phyloP scores from a whole-genome alignment of 2,888 invertebrate genomes.

The Ephialtes manifestator region DNA sequence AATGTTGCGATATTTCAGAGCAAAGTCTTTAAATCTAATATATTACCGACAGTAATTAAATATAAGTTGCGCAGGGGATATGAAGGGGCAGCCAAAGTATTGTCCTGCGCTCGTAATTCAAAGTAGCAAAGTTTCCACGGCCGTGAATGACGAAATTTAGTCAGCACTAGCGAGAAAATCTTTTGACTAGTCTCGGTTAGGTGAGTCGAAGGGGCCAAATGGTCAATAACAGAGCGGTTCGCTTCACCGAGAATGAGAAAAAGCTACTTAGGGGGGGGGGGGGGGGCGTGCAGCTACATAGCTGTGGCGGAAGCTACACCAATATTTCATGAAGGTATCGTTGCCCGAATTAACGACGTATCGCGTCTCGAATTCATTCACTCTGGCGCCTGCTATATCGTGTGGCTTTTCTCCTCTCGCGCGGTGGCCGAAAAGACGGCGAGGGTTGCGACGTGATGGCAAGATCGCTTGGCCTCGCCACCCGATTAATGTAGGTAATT shows the following conservation, averaged over 20 bases:
- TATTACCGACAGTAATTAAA: conserved; percentile 84
- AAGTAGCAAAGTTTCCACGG: conserved; percentile 57
- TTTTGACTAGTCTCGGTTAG: conserved; percentile 48
- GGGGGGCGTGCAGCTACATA: conserved; percentile 4
- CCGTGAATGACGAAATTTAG: conserved; percentile 60
- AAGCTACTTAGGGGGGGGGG: conserved; percentile 37
- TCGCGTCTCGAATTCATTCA: conserved; percentile 47
- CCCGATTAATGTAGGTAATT: conserved; percentile 24
- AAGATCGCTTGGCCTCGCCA: conserved; percentile 1
- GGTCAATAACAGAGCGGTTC: conserved; percentile 57
- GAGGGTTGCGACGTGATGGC: not conserved
- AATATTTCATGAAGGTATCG: conserved; percentile 56
- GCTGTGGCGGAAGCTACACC: conserved; percentile 24
- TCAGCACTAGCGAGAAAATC: conserved; percentile 49
- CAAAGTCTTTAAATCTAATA: conserved; percentile 85
- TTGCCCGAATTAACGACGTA: conserved; percentile 56
- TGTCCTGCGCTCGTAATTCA: conserved; percentile 61
- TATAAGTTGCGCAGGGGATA: conserved; percentile 79
- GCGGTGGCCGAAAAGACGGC: not conserved
- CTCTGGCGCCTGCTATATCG: not conserved
- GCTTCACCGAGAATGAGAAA: conserved; percentile 6
- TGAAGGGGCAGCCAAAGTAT: conserved; percentile 55
- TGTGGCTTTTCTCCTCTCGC: not conserved
- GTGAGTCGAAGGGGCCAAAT: conserved; percentile 23
- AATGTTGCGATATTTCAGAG: conserved; percentile 84